A percentile compares a stretch with the other conserved stretches of the same genome.
These are phyloP conservation scores for Toxonevra muliebris DNA, from an alignment of 2,888 invertebrate genomes.

Conservation along the genomic window DNA sequence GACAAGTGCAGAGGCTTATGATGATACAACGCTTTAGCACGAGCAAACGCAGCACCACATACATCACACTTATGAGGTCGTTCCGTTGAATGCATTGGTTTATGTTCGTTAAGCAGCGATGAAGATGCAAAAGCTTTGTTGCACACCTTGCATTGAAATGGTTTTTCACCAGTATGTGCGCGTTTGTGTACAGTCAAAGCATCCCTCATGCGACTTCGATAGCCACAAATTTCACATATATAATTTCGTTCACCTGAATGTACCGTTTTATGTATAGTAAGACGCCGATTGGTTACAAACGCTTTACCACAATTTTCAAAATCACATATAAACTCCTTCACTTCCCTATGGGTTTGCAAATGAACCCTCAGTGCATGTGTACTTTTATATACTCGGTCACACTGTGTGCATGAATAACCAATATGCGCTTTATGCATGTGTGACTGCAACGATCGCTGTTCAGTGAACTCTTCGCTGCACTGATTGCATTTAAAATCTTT, in stretches of 20 bases:
- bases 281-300: conserved; percentile 27
- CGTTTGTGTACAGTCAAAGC: conserved; percentile 52
- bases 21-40: conserved; percentile 48
- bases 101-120: conserved; percentile 51
- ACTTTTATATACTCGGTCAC: conserved; percentile 48
- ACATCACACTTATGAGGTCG: conserved; percentile 47
- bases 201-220: conserved; percentile 51
- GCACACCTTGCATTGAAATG: conserved; percentile 43
- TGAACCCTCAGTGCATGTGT: conserved; percentile 50
- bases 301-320: conserved; percentile 34
- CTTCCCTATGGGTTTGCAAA: conserved; percentile 44
- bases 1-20: conserved; percentile 37
- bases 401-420: conserved; percentile 46
- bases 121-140: conserved; percentile 38
- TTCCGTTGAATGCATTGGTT: conserved; percentile 55
- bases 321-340: conserved; percentile 32
- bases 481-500: conserved; percentile 49
- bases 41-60: conserved; percentile 50
- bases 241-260: conserved; percentile 33
- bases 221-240: conserved; percentile 56
- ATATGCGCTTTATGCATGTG: conserved; percentile 48
- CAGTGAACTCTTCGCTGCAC: conserved; percentile 45
- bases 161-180: conserved; percentile 52
- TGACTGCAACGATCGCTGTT: conserved; percentile 44
- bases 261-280: conserved; percentile 33